A percentile compares a stretch with the other conserved stretches of the same genome.
phyloP scores from a whole-genome alignment of 1,140 invertebrate genomes.

The Amphibalanus amphitrite region DNA sequence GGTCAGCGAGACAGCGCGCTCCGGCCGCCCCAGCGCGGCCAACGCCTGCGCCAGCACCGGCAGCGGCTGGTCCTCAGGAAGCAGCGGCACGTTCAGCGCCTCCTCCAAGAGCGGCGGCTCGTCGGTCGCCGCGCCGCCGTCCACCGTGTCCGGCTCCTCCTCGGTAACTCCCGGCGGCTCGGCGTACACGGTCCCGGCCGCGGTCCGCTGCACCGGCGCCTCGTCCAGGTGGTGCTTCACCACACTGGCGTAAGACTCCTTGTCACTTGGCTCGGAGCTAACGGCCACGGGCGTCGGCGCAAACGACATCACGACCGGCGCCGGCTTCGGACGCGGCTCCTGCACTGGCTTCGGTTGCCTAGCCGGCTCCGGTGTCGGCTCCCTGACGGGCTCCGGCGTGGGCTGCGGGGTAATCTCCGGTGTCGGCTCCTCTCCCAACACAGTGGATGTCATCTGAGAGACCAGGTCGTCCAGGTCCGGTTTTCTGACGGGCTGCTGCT shows the following conservation, averaged over 20 bases:
- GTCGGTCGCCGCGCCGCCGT: background rate
- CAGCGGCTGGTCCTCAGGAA: background rate
- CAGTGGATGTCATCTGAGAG: background rate
- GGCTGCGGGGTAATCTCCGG: too few relatives aligned
- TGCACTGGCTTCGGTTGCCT: too few relatives aligned
- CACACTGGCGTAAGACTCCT: background rate
- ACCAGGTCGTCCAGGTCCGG: background rate
- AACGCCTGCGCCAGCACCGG: background rate
- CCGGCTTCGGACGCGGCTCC: too few relatives aligned
- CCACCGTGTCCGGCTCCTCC: background rate
- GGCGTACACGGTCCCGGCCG: background rate
- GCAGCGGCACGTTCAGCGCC: background rate
- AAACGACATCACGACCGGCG: background rate
- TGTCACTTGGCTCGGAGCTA: background rate
- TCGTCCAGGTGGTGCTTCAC: conserved; percentile 1
- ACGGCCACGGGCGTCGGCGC: too few relatives aligned
- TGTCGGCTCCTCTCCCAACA: background rate
- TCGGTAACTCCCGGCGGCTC: background rate
- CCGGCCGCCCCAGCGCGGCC: background rate
- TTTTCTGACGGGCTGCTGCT: background rate
- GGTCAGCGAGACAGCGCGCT: background rate
- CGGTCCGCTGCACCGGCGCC: background rate
- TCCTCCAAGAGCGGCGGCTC: background rate
- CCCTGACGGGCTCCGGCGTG: too few relatives aligned
- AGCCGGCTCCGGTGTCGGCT: too few relatives aligned